These are phyloP conservation scores for Arctia plantaginis DNA, from an alignment of 2,888 invertebrate genomes.

Conservation along the genomic window DNA sequence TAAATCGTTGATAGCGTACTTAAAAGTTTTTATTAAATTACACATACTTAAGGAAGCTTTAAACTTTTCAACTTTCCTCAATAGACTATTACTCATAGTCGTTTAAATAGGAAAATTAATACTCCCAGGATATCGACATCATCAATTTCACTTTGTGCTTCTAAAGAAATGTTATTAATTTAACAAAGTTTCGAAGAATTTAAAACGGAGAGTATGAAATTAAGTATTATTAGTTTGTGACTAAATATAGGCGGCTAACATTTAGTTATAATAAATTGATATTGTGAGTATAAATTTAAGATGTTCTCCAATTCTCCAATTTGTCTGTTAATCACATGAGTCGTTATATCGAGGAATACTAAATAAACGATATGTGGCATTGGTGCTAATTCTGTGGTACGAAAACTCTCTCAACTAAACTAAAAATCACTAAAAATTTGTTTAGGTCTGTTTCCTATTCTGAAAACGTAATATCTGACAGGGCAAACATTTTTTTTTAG, in stretches of 20 bases:
- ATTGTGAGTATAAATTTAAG: no score
- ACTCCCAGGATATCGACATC: slow-evolving; percentile 51
- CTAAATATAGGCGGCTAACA: background rate
- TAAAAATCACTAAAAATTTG: no score
- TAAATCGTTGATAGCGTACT: background rate
- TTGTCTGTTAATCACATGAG: background rate
- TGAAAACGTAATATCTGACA: no score
- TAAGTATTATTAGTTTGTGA: background rate
- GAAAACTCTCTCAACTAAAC: no score
- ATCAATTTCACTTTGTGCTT: slow-evolving; percentile 68
- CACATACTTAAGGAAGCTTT: slow-evolving; percentile 1
- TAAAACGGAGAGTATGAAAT: slow-evolving; percentile 10
- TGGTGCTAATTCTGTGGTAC: no score
- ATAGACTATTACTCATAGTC: slow-evolving; percentile 62
- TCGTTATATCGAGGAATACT: background rate
- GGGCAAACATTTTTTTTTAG: no score
- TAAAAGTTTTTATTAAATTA: slow-evolving; percentile 13
- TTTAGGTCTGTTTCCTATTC: no score
- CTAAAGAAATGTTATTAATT: slow-evolving; percentile 31
- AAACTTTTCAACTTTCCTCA: slow-evolving; percentile 27
- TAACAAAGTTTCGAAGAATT: slow-evolving; percentile 19
- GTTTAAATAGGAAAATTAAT: slow-evolving; percentile 50
- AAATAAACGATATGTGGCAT: background rate
- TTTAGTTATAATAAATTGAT: no score
- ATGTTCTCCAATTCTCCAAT: background rate